Evolutionary conservation across 2,797 vertebrate species (phyloP), one percentile per base, ranked within the genome.

Genomic region (Sus cebifrons): DNA sequence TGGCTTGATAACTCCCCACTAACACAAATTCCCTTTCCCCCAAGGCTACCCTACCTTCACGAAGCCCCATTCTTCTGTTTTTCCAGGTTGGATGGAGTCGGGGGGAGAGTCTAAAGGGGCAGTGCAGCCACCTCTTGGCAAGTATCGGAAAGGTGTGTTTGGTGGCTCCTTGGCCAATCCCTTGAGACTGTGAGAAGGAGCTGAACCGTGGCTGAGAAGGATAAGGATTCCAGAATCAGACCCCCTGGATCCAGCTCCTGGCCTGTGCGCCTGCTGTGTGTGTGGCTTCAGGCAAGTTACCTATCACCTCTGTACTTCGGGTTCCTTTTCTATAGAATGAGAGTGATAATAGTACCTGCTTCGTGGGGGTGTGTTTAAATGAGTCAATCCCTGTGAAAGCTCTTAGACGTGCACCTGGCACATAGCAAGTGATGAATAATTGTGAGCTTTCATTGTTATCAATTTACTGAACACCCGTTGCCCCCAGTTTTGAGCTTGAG

Each of bases 261-360:
- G 12, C 27, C 40, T 12, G 29, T 77, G 27, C 14, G 58, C 3
- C 94, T 58, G 91, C 27, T 20, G 9, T 36, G 29, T 36, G 16
- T 27, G 27, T 91, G 40, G 83, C 17, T 52, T 54, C 23, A n/a
- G 40, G 54, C 13, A 29, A 92, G 3, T 52, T 71, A 44, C 3
- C n/a, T 56, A 71, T 62, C 73, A 75, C 81, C 29, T 58, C 73
- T 84, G 16, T 64, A 40, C 56, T 78, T 52, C 2, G 4, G 14
- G 25, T 89, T 81, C 29, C 54, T 93, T 52, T 91, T 70, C 78
- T 85, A 40, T 44, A 68, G 84, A 95, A 81, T 5, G 40, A 32
- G 52, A 60, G 73, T 60, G 65, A 88, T 79, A 74, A 93, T 18
- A 52, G 20, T 58, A 78, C 25, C 44, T 62, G 4, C 13, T 40